Conservation (phyloP, 2,888 invertebrate genomes). For the Apamea monoglypha region DNA sequence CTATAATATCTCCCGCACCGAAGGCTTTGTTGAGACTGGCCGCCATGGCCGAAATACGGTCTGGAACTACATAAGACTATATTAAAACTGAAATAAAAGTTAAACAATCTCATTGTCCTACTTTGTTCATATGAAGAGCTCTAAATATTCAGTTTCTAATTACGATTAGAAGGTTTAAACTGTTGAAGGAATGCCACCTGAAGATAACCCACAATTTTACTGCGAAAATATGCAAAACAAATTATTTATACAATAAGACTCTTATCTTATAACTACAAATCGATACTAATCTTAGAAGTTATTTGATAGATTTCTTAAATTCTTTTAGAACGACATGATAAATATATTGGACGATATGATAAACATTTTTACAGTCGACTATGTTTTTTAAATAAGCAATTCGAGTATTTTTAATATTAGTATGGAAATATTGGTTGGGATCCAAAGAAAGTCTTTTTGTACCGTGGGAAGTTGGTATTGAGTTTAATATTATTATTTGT, state of each 20-base stretch:
- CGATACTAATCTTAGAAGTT: conserved; percentile 51
- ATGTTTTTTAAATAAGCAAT: conserved; percentile 65
- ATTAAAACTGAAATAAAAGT: neutral
- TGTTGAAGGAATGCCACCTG: conserved; percentile 16
- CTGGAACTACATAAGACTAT: too few relatives aligned
- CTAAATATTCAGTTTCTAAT: conserved; percentile 29
- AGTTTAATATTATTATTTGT: conserved; percentile 35
- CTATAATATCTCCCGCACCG: too few relatives aligned
- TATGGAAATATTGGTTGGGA: conserved; percentile 56
- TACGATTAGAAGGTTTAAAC: conserved; percentile 15
- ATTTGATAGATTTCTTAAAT: conserved; percentile 53
- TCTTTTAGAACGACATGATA: conserved; percentile 37
- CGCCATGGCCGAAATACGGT: too few relatives aligned
- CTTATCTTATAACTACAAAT: conserved; percentile 32
- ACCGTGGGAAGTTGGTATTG: conserved; percentile 49
- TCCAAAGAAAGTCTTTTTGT: conserved; percentile 35
- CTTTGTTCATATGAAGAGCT: neutral
- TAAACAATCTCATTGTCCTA: neutral
- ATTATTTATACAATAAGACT: conserved; percentile 41
- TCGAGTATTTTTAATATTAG: conserved; percentile 29
- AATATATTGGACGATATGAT: conserved; percentile 43
- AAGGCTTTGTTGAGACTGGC: too few relatives aligned
- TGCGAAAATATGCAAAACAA: conserved; percentile 48
- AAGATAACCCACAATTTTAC: conserved; percentile 39
- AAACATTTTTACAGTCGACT: conserved; percentile 42